Base-by-base conservation (phyloP, 2,113 vertebrate species). In the Bufo bufo region DNA sequence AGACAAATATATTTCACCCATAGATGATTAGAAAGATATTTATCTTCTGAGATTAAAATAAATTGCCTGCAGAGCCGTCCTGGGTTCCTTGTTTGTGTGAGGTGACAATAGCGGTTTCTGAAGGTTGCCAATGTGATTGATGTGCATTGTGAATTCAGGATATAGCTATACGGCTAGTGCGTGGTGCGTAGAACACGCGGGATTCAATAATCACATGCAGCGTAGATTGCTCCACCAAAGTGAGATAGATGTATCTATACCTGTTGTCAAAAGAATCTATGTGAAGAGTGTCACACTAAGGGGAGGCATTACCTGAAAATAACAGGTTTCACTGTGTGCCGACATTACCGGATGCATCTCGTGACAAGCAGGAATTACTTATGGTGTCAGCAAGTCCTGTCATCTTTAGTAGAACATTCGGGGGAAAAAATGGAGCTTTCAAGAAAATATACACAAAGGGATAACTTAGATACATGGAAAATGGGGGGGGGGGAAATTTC, bases 11-110 rank as follows among this genome's bases (percentile, higher is more conserved):
- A 89, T 69, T 56, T 84, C 61, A 84, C 72, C 82, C 79, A 49
- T 66, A 74, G 72, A 84, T 77, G 82, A 65, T 84, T 89, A 71
- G 74, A 78, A 83, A 78, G 82, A 89, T 84, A 84, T 84, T 66
- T 52, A 84, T 89, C 87, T 84, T 14, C 58, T 10, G 58, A 84
- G 87, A 84, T 84, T 89, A 78, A 52, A 78, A 89, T 84, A 89
- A 84, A 89, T 89, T 84, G 87, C 72, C 82, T 78, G 58, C 72
- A 47, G 72, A 23, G 5, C 6, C 33, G 49, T 61, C 61, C 71
- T 80, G 43, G 47, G 20, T 77, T 45, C 47, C 23, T 58, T 58
- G 85, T 52, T 45, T 84, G 47, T 33, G 61, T 17, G 19, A 78
- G 72, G 71, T 83, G 80, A 88, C 82, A 65, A 75, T 50, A 61